phyloP scores from a whole-genome alignment of 2,888 invertebrate species.

The Spisula solida region DNA sequence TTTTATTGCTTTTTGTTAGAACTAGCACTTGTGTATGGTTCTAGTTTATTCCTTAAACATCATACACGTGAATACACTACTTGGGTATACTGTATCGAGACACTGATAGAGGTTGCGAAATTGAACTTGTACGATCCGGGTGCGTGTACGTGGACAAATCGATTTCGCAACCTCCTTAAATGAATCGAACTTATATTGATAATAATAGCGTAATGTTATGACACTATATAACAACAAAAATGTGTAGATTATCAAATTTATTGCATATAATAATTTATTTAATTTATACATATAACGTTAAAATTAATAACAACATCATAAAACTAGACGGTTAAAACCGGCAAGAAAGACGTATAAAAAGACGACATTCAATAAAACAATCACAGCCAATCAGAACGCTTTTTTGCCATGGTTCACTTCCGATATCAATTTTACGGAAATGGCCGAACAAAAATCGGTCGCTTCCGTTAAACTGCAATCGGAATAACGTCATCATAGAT shows the following conservation, averaged over 20 bases:
- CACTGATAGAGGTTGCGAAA: too few species aligned
- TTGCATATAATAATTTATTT: not conserved
- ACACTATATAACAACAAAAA: not conserved
- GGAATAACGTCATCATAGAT: too few species aligned
- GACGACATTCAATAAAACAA: not conserved
- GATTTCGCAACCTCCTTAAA: too few species aligned
- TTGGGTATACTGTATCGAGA: too few species aligned
- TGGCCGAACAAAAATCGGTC: not conserved
- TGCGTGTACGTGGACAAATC: too few species aligned
- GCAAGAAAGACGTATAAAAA: conserved; percentile 16
- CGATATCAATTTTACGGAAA: not conserved
- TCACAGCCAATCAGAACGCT: not conserved
- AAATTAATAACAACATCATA: not conserved
- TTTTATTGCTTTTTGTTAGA: too few species aligned
- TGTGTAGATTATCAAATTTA: not conserved
- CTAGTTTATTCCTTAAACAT: too few species aligned
- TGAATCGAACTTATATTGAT: too few species aligned
- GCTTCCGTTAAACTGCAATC: not conserved
- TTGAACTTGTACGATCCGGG: too few species aligned
- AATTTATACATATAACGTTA: not conserved
- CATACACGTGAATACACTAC: too few species aligned
- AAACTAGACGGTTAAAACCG: conserved; percentile 9
- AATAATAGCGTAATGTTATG: too few species aligned
- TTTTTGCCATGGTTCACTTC: not conserved
- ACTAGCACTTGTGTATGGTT: too few species aligned